These are phyloP conservation scores for Tetropium fuscum DNA, from an alignment of 2,888 invertebrate genomes.

Conservation along the genomic window DNA sequence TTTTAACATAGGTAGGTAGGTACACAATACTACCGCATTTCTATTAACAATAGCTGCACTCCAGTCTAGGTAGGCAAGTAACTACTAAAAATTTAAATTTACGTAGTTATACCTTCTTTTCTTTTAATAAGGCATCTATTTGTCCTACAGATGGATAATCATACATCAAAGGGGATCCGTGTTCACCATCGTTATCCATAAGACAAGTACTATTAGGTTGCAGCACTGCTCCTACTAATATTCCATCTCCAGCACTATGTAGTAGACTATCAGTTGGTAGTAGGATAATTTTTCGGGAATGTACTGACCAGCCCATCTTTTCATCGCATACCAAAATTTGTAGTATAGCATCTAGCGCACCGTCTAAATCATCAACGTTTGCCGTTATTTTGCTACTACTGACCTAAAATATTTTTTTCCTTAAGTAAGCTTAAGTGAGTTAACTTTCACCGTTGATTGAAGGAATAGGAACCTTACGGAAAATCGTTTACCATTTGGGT, in stretches of 20 bases:
- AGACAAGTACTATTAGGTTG: conserved; percentile 41
- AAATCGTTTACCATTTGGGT: too few species aligned
- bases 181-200: conserved; percentile 58
- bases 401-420: conserved; percentile 45
- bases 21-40: background rate
- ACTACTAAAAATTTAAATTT: too few species aligned
- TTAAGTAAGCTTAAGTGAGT: too few species aligned
- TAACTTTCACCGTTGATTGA: too few species aligned
- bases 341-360: conserved; percentile 86
- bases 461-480: too few species aligned
- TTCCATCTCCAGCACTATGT: conserved; percentile 81
- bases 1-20: background rate
- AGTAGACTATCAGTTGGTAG: conserved; percentile 53
- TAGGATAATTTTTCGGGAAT: conserved; percentile 69
- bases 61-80: too few species aligned
- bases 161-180: conserved; percentile 69
- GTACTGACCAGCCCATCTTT: conserved; percentile 79
- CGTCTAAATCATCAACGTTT: conserved; percentile 68
- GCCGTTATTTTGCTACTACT: conserved; percentile 46
- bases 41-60: too few species aligned
- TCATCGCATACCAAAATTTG: conserved; percentile 78
- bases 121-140: conserved; percentile 40
- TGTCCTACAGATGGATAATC: conserved; percentile 79
- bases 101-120: conserved; percentile 53
- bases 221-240: conserved; percentile 68